A percentile compares a stretch with the other conserved stretches of the same genome.
These are phyloP conservation scores for Acanthis flammea DNA, from an alignment of 2,797 vertebrate species.

Conservation along the genomic window DNA sequence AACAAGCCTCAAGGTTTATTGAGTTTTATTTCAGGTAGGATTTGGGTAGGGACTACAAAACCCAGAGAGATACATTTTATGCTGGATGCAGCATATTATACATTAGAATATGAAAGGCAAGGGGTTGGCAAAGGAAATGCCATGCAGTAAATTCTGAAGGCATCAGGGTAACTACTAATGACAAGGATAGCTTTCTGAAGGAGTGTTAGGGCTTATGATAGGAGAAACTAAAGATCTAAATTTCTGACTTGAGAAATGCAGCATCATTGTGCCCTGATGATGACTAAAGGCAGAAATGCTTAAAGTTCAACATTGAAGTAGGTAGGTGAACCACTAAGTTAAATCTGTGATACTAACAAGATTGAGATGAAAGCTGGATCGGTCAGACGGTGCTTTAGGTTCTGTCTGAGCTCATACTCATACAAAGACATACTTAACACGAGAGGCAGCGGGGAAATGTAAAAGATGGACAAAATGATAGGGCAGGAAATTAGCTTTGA, in stretches of 20 bases:
- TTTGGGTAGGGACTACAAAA: neutral
- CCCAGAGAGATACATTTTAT: neutral
- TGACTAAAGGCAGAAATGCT: neutral
- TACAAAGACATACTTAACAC: neutral
- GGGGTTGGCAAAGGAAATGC: neutral
- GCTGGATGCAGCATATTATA: neutral
- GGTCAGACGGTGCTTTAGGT: neutral
- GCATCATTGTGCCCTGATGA: neutral
- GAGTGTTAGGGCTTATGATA: neutral
- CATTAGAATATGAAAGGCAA: neutral
- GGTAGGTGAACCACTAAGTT: neutral
- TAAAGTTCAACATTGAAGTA: neutral
- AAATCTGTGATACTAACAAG: neutral
- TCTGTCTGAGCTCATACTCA: neutral
- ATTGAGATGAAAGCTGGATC: neutral
- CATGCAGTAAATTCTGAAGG: neutral
- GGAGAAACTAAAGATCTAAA: neutral
- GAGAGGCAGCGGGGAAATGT: neutral
- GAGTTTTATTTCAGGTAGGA: neutral
- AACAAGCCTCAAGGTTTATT: neutral
- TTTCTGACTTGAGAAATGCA: neutral
- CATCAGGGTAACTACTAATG: neutral
- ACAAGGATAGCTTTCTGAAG: neutral
- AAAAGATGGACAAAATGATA: neutral
- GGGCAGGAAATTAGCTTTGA: conserved; percentile 3